phyloP scores from a whole-genome alignment of 2,797 vertebrate genomes.

The Ctenopoma multispine region DNA sequence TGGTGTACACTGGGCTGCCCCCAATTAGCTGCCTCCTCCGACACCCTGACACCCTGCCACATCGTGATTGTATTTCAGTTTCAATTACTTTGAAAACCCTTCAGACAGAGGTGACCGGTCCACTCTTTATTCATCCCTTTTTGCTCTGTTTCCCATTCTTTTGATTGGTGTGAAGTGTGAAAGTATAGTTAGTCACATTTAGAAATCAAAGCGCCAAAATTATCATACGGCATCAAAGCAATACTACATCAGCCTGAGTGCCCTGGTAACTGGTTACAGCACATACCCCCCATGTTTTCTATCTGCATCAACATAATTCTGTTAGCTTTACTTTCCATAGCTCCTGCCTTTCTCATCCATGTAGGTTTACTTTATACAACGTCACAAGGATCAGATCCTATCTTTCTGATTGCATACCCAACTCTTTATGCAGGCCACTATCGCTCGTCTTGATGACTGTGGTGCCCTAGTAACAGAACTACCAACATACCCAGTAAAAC shows the following conservation, averaged over 20 bases:
- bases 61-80: conserved; percentile 64
- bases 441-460: too few species aligned
- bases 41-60: conserved; percentile 57
- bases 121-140: neutral
- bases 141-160: conserved; percentile 4
- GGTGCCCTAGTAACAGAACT: too few species aligned
- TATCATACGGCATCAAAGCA: too few species aligned
- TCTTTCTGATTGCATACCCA: too few species aligned
- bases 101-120: conserved; percentile 44
- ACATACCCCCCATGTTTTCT: too few species aligned
- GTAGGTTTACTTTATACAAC: neutral
- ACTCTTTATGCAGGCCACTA: too few species aligned
- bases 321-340: neutral
- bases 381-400: neutral
- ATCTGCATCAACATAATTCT: too few species aligned
- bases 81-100: conserved; percentile 64
- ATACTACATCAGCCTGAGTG: neutral
- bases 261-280: neutral
- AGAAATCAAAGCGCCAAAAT: conserved; percentile 1
- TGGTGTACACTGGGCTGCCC: conserved; percentile 58
- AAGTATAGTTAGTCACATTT: conserved; percentile 9
- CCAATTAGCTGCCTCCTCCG: conserved; percentile 72
- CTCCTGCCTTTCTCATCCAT: neutral
- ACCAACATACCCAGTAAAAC: too few species aligned
- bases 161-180: conserved; percentile 7